Conservation (phyloP, 2,797 vertebrate genomes). For the Myripristis jacobus region DNA sequence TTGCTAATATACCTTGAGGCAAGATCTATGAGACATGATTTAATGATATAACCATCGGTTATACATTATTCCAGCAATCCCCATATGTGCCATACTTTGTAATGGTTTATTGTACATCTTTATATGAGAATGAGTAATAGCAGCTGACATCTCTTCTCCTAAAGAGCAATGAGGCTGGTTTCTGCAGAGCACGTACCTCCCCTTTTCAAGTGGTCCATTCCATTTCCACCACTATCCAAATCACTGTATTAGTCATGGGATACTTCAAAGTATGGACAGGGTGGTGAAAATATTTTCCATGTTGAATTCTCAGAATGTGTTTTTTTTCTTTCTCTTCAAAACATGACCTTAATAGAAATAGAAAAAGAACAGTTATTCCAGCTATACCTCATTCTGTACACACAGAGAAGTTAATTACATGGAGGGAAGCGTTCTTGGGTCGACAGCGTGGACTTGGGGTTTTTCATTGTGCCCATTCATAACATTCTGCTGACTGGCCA, state of each 20-base stretch:
- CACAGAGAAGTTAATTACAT: constrained; percentile 84
- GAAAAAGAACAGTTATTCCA: constrained; percentile 78
- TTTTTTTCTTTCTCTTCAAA: constrained; percentile 54
- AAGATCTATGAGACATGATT: constrained; percentile 59
- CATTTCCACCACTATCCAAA: constrained; percentile 66
- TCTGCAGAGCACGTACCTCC: constrained; percentile 49
- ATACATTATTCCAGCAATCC: constrained; percentile 35
- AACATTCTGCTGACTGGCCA: constrained; percentile 85
- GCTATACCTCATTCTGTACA: constrained; percentile 76
- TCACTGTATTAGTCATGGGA: constrained; percentile 70
- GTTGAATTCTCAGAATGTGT: constrained; percentile 66
- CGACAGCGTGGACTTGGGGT: constrained; percentile 77
- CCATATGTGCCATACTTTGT: constrained; percentile 12
- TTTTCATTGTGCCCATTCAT: constrained; percentile 84
- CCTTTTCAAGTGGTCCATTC: constrained; percentile 62
- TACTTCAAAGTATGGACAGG: constrained; percentile 71
- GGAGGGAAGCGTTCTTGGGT: constrained; percentile 82
- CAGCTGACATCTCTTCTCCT: constrained; percentile 50
- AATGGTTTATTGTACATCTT: constrained; percentile 20
- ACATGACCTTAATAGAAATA: constrained; percentile 78
- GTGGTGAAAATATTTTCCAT: constrained; percentile 55
- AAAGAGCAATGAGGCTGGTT: constrained; percentile 40
- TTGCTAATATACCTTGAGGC: constrained; percentile 39
- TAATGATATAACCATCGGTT: constrained; percentile 58
- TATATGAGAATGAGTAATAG: constrained; percentile 17